A percentile compares a stretch with the other conserved stretches of the same genome.
Evolutionary conservation across 2,797 vertebrate genomes (phyloP).

Genomic region (Danio tinwini): DNA sequence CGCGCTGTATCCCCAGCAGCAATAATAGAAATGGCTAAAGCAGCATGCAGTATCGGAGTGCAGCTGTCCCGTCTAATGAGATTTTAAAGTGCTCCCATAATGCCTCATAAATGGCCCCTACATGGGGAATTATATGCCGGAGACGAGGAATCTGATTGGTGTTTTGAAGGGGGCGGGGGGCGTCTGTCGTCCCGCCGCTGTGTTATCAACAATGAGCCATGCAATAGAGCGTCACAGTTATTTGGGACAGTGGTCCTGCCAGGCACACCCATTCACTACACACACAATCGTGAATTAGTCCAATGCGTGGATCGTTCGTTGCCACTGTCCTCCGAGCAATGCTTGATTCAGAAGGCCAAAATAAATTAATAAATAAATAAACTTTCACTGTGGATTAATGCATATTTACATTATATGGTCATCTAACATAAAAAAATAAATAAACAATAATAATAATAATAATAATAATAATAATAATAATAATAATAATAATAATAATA

Average conservation of each 20-base stretch:
- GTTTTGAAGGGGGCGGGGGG: conserved; percentile 52
- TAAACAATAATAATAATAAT: too few species aligned
- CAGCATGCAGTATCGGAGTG: conserved; percentile 78
- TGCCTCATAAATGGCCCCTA: conserved; percentile 77
- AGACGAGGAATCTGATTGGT: conserved; percentile 74
- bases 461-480: too few species aligned
- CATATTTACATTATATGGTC: not conserved
- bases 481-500: too few species aligned
- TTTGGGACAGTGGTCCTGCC: conserved; percentile 56
- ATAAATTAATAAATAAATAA: not conserved
- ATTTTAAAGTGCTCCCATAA: conserved; percentile 82
- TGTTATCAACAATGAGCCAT: conserved; percentile 63
- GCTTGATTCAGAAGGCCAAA: conserved; percentile 45
- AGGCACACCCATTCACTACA: conserved; percentile 59
- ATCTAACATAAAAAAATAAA: too few species aligned
- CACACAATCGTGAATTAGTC: conserved; percentile 57
- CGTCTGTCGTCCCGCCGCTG: conserved; percentile 56
- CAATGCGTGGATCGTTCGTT: conserved; percentile 57
- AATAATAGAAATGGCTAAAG: conserved; percentile 74
- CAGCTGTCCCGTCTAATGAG: conserved; percentile 83
- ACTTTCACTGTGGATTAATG: not conserved
- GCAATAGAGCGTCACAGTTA: conserved; percentile 61
- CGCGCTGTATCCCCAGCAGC: conserved; percentile 65
- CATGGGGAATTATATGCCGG: conserved; percentile 80
- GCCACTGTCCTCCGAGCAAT: conserved; percentile 4